These are phyloP conservation scores for Bos javanicus DNA, from an alignment of 2,113 vertebrate genomes.

Conservation along the genomic window DNA sequence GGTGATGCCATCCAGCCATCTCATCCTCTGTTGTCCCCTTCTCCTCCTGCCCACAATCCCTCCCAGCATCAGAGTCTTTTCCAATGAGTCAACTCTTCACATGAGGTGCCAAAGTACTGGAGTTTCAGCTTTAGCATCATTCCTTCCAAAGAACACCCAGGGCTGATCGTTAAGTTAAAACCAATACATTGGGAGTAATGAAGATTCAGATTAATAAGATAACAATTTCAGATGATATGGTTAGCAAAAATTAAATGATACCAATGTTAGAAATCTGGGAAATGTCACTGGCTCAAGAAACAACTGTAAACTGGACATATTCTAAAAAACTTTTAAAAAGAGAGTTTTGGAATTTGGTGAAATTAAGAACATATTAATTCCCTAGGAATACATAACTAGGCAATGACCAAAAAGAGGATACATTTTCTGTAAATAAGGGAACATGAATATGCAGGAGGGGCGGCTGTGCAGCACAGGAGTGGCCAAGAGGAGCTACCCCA, in stretches of 20 bases:
- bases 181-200: neutral
- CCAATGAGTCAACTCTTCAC: too few species aligned
- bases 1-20: too few species aligned
- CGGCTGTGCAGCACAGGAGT: fast-evolving
- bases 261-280: neutral
- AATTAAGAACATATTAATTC: neutral
- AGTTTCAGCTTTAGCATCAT: too few species aligned
- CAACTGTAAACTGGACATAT: neutral
- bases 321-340: neutral
- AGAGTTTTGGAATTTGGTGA: neutral
- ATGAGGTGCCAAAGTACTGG: too few species aligned
- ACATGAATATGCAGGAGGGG: fast-evolving
- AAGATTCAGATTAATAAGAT: neutral
- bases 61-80: too few species aligned
- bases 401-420: neutral
- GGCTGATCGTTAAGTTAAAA: neutral
- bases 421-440: neutral
- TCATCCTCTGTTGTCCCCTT: too few species aligned
- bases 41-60: too few species aligned
- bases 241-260: neutral
- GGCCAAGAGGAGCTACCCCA: too few species aligned
- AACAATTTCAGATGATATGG: neutral
- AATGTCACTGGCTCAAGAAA: neutral
- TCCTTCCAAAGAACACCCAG: too few species aligned
- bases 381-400: neutral